phyloP scores from a whole-genome alignment of 2,888 invertebrate genomes.

The Trilocha varians region DNA sequence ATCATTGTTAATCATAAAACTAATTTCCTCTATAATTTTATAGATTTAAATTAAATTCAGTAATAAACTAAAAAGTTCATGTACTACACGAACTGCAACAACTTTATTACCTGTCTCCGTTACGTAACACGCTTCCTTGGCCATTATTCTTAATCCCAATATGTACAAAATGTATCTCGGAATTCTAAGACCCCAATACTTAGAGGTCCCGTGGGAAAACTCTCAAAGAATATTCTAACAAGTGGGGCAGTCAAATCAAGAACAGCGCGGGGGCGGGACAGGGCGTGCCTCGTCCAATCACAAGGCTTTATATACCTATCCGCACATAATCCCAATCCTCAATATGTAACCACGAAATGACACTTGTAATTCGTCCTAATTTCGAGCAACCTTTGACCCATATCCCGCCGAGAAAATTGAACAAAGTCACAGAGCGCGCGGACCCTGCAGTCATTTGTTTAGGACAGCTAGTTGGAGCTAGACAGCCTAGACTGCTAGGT shows the following conservation, averaged over 20 bases:
- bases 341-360: conserved; percentile 23
- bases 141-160: background rate
- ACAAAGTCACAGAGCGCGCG: too few species aligned
- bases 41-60: too few species aligned
- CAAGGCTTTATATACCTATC: conserved; percentile 38
- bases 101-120: too few species aligned
- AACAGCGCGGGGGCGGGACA: conserved; percentile 58
- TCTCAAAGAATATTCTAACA: conserved; percentile 4
- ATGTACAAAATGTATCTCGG: conserved; percentile 2
- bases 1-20: too few species aligned
- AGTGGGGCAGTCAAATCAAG: conserved; percentile 36
- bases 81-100: too few species aligned
- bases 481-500: too few species aligned
- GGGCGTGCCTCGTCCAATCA: conserved; percentile 36
- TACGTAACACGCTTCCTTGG: background rate
- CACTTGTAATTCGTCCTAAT: conserved; percentile 10
- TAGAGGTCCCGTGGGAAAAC: background rate
- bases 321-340: conserved; percentile 28
- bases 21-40: too few species aligned
- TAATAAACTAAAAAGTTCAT: too few species aligned
- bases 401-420: background rate
- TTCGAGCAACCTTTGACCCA: background rate
- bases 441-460: too few species aligned
- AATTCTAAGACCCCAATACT: background rate
- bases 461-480: too few species aligned